Base-by-base conservation (phyloP, 2,888 invertebrate genomes). In the Pharmacophagus antenor region DNA sequence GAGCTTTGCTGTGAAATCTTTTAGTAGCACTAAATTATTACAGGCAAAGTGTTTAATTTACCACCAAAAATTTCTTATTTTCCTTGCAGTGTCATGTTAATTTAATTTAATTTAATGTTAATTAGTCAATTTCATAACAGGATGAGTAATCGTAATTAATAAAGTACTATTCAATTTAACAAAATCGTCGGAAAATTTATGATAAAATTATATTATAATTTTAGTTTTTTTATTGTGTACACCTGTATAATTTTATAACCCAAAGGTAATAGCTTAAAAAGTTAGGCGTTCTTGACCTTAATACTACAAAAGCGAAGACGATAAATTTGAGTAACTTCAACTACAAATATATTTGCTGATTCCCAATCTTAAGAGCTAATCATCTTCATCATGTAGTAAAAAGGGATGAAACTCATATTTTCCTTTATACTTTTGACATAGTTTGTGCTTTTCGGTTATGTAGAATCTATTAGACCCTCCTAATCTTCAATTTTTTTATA, bases 361-460 rank as follows among this genome's bases (percentile, higher is more conserved):
- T 75, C 70, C 69, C 74, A 75, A 73, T 73, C 75, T 74, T 62
- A 64, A 75, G 73, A 71, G 74, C 75, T 77, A 74, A 77, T 80
- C 70, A 71, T 71, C 71, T 77, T 74, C 71, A 71, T 74, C 71
- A 71, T 71, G 68, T 68, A 68, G 70, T 64, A 73, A 71, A n/a
- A 72, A 69, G 67, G 69, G 0, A 42, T n/a, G 15, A 6, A 15
- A 17, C 15, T 42, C 42, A 17, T n/a, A 17, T 42, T 42, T 42
- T 17, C 17, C 17, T 42, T 42, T 17, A 42, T 42, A 42, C 6
- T 42, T 42, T 17, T n/a, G 17, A 42, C 17, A 17, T 17, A 17
- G 42, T 42, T 42, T 17, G 8, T 17, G 17, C 31, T 10, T 12
- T 31, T 31, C 12, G 15, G 3, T 12, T 31, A 12, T 31, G 12